These are phyloP conservation scores for Hydrozoanthus gracilis DNA, from an alignment of 92 coral and sea anemone species.

Conservation along the genomic window DNA sequence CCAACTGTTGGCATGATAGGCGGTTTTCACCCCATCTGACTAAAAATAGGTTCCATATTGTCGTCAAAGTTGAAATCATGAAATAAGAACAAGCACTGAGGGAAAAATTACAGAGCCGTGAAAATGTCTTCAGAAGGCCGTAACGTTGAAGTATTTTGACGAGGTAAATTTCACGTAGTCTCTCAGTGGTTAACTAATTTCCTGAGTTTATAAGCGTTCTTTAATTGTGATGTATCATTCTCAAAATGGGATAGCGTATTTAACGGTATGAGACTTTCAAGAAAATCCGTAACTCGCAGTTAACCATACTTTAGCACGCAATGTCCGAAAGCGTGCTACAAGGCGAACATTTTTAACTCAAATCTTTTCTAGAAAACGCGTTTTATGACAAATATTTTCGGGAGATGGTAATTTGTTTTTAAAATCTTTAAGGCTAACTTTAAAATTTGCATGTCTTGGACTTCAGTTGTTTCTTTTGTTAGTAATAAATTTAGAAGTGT, in stretches of 20 bases:
- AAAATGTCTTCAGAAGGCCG: no score
- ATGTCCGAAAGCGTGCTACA: neutral
- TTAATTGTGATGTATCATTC: slow-evolving; percentile 4
- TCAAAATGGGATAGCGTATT: neutral
- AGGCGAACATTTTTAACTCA: neutral
- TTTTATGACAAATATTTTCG: neutral
- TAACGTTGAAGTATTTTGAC: no score
- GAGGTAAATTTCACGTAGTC: neutral
- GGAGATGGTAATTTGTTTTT: neutral
- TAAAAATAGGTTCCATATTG: no score
- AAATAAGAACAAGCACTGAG: no score
- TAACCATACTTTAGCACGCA: neutral
- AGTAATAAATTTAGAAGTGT: neutral
- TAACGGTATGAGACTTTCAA: neutral
- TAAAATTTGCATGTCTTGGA: neutral
- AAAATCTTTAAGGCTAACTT: neutral
- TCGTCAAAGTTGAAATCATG: no score
- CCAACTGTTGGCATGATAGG: no score
- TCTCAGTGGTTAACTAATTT: neutral
- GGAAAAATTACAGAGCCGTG: no score
- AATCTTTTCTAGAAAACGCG: neutral
- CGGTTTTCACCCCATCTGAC: no score
- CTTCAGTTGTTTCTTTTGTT: neutral
- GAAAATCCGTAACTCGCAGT: neutral
- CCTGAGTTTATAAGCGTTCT: slow-evolving; percentile 28